phyloP scores from a whole-genome alignment of 1,140 invertebrate species.

The Lamellibrachia luymesi region DNA sequence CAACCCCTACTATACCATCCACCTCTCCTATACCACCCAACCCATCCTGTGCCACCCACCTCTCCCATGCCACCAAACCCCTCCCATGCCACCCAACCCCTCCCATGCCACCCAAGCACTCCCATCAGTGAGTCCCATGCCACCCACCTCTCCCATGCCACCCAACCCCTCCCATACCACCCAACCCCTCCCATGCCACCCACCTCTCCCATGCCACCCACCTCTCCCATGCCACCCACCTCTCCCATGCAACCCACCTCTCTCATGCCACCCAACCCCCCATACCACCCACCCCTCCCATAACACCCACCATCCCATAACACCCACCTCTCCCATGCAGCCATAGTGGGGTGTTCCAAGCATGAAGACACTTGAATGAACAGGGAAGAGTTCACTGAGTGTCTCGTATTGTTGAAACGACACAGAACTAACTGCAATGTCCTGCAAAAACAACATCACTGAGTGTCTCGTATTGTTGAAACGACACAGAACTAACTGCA shows the following conservation, averaged over 20 bases:
- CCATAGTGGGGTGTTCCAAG: constrained; percentile 79
- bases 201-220: too few species aligned
- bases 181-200: too few species aligned
- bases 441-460: constrained; percentile 36
- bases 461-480: too few species aligned
- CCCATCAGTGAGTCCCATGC: background rate
- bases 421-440: constrained; percentile 62
- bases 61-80: background rate
- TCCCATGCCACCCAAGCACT: background rate
- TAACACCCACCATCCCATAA: constrained; percentile 22
- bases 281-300: background rate
- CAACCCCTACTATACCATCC: background rate
- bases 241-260: background rate
- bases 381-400: constrained; percentile 73
- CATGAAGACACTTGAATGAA: constrained; percentile 71
- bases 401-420: constrained; percentile 37
- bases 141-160: background rate
- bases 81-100: too few species aligned
- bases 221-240: too few species aligned
- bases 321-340: constrained; percentile 68
- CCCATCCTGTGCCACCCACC: too few species aligned
- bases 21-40: too few species aligned
- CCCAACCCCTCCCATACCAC: too few species aligned
- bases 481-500: too few species aligned
- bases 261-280: background rate